Percentiles rank a stretch among this genome's conserved stretches.
phyloP scores from a whole-genome alignment of 2,113 vertebrate genomes.

The Amazona vittata region DNA sequence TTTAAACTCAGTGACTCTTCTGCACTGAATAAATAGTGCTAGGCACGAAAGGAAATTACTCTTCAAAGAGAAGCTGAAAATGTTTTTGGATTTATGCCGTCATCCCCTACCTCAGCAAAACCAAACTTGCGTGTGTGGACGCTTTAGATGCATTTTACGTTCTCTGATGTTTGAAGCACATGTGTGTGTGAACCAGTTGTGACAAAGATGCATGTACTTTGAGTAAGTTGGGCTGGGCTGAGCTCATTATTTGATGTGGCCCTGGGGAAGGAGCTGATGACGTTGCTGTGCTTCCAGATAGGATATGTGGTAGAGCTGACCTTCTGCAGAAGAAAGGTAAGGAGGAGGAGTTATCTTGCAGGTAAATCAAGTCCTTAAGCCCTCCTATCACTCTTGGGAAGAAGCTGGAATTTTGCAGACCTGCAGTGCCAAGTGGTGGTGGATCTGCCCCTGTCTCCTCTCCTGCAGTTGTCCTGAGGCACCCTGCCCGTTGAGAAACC shows the following conservation, averaged over 20 bases:
- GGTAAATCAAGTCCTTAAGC: not conserved
- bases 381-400: not conserved
- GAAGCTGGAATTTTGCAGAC: not conserved
- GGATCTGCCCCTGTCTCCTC: not conserved
- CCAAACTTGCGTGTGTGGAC: not conserved
- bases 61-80: slow-evolving; percentile 9
- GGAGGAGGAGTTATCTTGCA: not conserved
- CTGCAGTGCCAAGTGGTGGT: not conserved
- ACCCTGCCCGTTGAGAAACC: not conserved
- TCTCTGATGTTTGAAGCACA: not conserved
- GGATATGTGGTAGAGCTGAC: not conserved
- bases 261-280: not conserved
- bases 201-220: rapidly evolving
- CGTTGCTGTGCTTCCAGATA: not conserved
- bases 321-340: not conserved
- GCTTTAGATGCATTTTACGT: not conserved
- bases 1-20: slow-evolving; percentile 16
- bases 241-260: not conserved
- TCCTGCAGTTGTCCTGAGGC: not conserved
- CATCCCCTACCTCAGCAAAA: slow-evolving; percentile 10
- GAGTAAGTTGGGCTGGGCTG: not conserved
- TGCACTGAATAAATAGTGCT: not conserved
- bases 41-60: not conserved
- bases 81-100: not conserved
- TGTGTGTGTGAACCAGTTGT: rapidly evolving